Evolutionary conservation across 2,113 vertebrate species (phyloP).

Genomic region (Martes martes): DNA sequence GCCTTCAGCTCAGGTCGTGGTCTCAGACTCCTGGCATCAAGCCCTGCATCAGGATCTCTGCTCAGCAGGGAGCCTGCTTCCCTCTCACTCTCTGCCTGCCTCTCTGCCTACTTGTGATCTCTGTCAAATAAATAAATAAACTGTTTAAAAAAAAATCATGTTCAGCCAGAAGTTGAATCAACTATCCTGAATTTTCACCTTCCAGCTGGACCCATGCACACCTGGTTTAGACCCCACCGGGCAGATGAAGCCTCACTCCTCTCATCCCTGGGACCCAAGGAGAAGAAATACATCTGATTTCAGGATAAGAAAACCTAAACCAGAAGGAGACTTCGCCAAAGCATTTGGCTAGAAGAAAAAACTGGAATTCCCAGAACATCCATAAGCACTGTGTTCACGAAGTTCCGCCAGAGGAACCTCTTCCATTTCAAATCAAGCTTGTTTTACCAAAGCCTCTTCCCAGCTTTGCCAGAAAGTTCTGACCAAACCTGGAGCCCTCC

Average conservation of each 20-base stretch:
- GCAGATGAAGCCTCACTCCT: rapidly evolving
- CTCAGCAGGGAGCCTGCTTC: too few species aligned
- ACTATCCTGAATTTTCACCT: background rate
- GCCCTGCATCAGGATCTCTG: too few species aligned
- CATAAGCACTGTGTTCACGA: background rate
- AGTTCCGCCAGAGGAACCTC: background rate
- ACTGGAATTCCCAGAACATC: background rate
- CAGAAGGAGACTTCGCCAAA: background rate
- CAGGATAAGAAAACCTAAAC: background rate
- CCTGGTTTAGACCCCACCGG: background rate
- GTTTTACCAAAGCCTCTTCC: background rate
- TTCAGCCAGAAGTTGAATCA: background rate
- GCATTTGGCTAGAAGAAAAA: background rate
- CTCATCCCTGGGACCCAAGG: background rate
- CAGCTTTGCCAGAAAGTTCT: background rate
- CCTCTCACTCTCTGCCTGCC: too few species aligned
- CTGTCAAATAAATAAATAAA: too few species aligned
- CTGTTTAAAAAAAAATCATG: background rate
- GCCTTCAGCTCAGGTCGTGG: too few species aligned
- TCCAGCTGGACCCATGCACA: background rate
- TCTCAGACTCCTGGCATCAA: too few species aligned
- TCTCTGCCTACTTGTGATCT: too few species aligned
- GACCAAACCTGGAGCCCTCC: background rate
- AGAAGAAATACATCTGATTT: background rate
- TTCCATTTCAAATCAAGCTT: background rate